Percentiles rank a stretch among this genome's conserved stretches.
phyloP scores from a whole-genome alignment of 1,140 invertebrate genomes.

The Pomacea maculata region DNA sequence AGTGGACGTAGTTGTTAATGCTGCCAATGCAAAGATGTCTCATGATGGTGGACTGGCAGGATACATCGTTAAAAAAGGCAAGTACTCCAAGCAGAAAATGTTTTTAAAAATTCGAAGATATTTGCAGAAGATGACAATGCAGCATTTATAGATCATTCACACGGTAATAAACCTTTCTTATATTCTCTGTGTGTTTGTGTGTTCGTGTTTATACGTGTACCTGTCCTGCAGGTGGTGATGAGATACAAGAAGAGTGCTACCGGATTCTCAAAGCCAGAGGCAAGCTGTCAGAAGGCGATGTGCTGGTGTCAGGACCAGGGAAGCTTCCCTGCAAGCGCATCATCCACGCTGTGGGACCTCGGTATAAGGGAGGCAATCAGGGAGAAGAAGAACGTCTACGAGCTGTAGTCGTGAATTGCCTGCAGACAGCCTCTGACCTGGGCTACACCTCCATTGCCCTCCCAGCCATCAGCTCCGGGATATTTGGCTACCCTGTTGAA shows the following conservation, averaged over 20 bases:
- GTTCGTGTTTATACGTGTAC: no score
- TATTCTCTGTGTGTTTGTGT: no score
- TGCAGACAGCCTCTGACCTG: background rate
- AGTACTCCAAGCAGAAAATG: no score
- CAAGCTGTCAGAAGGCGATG: constrained; percentile 5
- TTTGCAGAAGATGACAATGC: no score
- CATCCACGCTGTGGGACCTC: constrained; percentile 41
- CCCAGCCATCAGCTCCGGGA: constrained; percentile 38
- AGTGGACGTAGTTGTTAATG: constrained; percentile 52
- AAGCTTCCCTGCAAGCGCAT: constrained; percentile 28
- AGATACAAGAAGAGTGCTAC: constrained; percentile 9
- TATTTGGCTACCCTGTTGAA: constrained; percentile 32
- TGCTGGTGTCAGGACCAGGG: constrained; percentile 25
- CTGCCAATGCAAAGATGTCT: constrained; percentile 44
- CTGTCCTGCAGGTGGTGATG: constrained; percentile 1
- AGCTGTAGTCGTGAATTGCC: background rate
- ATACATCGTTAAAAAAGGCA: constrained; percentile 41
- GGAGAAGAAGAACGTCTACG: constrained; percentile 10
- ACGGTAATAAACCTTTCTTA: no score
- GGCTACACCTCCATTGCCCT: constrained; percentile 16
- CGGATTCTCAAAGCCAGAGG: background rate
- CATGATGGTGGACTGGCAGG: constrained; percentile 45
- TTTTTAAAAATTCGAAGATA: no score
- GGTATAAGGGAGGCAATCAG: constrained; percentile 24
- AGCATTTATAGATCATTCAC: no score